Base-by-base conservation (phyloP, 2,888 invertebrate genomes). In the Rhodophaea formosa region DNA sequence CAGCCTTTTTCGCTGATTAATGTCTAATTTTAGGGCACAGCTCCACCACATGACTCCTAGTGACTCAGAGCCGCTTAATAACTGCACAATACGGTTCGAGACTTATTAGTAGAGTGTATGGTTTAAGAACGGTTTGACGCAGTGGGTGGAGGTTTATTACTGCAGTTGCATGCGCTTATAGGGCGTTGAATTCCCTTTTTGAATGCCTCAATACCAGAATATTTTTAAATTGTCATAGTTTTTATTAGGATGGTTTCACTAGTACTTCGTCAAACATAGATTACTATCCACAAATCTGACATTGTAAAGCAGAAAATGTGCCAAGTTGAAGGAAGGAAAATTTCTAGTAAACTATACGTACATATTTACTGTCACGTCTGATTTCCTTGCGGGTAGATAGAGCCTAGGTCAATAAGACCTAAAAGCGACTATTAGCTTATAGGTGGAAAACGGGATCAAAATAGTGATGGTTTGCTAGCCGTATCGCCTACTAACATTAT, bases 11-110 rank as follows among this genome's bases (percentile, higher is more conserved):
- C 80, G 78, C 80, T 85, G 87, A 88, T 89, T 86, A 88, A 84
- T 78, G 78, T 88, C 88, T 89, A 88, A 89, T 88, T 88, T 88
- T 88, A 90, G 88, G 85, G 77, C 79, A 73, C 77, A 77, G 77
- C 79, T 83, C 82, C 74, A 75, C 67, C 76, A 83, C 79, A 85
- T 82, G 84, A 86, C 80, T 82, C 72, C 72, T 77, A 70, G 77
- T 89, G 88, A 88, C 77, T 89, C 89, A 87, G 79, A 66, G 62
- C 70, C 74, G 70, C 77, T 79, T 80, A 77, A 73, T 74, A 79
- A 77, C 77, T 72, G 69, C 73, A 79, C 75, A 79, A 77, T 79
- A 76, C 74, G 62, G 73, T 73, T 74, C 75, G 71, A 70, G 75
- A 76, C 71, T 74, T 79, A 79, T 79, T 77, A 70, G 77, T 77